Evolutionary conservation across 1,140 invertebrate species (phyloP), one percentile per base, ranked within the genome.

Genomic region (Rhagoletis zephyria): DNA sequence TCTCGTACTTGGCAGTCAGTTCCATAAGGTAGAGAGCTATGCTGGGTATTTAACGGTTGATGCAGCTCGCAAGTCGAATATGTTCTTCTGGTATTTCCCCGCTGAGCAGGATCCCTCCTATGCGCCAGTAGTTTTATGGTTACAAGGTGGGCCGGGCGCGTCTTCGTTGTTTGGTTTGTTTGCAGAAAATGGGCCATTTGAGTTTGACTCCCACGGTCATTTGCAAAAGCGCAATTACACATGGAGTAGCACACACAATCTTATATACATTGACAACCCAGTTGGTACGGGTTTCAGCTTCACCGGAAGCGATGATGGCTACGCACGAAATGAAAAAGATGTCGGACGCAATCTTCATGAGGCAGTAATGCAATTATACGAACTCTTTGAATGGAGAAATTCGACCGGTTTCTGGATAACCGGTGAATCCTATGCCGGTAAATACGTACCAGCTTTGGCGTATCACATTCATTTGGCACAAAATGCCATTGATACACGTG

Each of bases 21-120:
- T 91, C 61, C 90, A 90, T 51, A 89, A 89, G 5, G 89, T 93
- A 1, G 88, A 92, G 67, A 93, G 92, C 86, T 93, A 92, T 88
- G 60, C 92, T 94, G 96, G 96, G 1, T 97, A 95, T 89, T 93
- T 97, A 9, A 97, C 96, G 0, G 96, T 97, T 4, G 96, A 97
- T 89, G 95, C 96, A 89, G 90, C 94, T 64, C 96, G 94, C 90
- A 96, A 97, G 89, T 97, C 97, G 0, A 97, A 97, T 90, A 94
- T 97, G 88, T 98, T 97, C 93, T 97, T 97, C 92, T 98, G 97
- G 97, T 98, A 97, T 90, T 98, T 97, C 91, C 97, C 97, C 1
- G 95, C 96, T 0, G 92, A 94, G 77, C 90, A 93, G 9, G 90
- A 93, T 56, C 88, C 92, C 1, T 90, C 93, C 1, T 90, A 90